phyloP scores from a whole-genome alignment of 1,140 invertebrate species.

The Halesus radiatus region DNA sequence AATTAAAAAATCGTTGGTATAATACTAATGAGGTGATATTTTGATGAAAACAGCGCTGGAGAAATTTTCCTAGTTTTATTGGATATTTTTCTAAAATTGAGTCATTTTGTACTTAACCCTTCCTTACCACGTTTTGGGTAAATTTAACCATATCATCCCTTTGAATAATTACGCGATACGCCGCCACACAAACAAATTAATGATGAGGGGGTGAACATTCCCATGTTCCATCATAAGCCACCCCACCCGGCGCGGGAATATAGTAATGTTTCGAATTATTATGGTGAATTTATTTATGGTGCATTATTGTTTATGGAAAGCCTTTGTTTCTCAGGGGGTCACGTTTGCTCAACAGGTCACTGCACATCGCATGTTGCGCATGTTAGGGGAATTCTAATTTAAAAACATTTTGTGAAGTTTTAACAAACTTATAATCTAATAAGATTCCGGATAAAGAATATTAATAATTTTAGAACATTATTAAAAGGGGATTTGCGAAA shows the following conservation, averaged over 20 bases:
- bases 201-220: conserved; percentile 42
- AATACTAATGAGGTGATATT: too few species aligned
- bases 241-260: conserved; percentile 29
- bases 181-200: not conserved
- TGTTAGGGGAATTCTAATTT: conserved; percentile 7
- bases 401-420: not conserved
- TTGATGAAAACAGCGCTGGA: too few species aligned
- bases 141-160: conserved; percentile 14
- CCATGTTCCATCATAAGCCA: conserved; percentile 42
- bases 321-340: conserved; percentile 34
- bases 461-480: too few species aligned
- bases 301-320: conserved; percentile 34
- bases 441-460: too few species aligned
- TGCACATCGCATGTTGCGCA: conserved; percentile 47
- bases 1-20: too few species aligned
- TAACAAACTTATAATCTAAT: not conserved
- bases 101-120: too few species aligned
- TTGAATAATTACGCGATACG: conserved; percentile 30
- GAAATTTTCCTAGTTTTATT: too few species aligned
- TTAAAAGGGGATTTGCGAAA: too few species aligned
- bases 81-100: too few species aligned
- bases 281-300: conserved; percentile 46
- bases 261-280: conserved; percentile 42
- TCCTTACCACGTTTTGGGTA: too few species aligned
- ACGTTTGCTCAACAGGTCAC: conserved; percentile 45